Base-by-base conservation (phyloP, 2,113 vertebrate genomes). In the Cyanoderma ruficeps region DNA sequence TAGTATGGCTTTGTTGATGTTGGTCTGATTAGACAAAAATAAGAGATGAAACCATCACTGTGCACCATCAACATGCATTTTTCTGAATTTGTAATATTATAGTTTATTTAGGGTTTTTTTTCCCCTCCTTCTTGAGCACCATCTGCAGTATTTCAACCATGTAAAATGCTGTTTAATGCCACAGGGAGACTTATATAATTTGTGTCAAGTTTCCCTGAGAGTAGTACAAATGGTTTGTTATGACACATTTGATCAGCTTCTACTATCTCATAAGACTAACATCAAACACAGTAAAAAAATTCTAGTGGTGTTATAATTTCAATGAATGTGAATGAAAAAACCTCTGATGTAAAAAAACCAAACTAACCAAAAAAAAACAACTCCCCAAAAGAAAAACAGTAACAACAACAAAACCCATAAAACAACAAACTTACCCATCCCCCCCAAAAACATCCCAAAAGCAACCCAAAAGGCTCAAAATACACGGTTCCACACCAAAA, bases 131-230 rank as follows among this genome's bases (percentile, higher is more conserved):
- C 61, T 49, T 89, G 77, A 97, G 59, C 93, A 97, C 96, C 97
- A 98, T 97, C 97, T 98, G 96, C 91, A 96, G 86, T 94, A 98
- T 94, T 97, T 98, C 95, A 98, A 97, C 94, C 97, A 96, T 96
- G 93, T 63, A 94, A 97, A 97, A 96, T 96, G 90, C 46, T 95
- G 33, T 89, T 97, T 91, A 94, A 78, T 94, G 95, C 96, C 93
- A 94, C 93, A 94, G 96, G 93, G 89, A 65, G 52, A 94, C 95
- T 97, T 97, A 96, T 2, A 91, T 93, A 96, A 96, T 96, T 93
- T 83, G 89, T 55, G 39, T 41, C 96, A 86, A 83, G 55, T 92
- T 97, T 97, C 89, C 80, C 71, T 94, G 71, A 97, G 85, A 93
- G 64, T 87, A 50, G 18, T 94, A 88, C 41, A 97, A 96, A 96